Base-by-base conservation (phyloP, 2,113 vertebrate genomes). In the Lutjanus erythropterus region DNA sequence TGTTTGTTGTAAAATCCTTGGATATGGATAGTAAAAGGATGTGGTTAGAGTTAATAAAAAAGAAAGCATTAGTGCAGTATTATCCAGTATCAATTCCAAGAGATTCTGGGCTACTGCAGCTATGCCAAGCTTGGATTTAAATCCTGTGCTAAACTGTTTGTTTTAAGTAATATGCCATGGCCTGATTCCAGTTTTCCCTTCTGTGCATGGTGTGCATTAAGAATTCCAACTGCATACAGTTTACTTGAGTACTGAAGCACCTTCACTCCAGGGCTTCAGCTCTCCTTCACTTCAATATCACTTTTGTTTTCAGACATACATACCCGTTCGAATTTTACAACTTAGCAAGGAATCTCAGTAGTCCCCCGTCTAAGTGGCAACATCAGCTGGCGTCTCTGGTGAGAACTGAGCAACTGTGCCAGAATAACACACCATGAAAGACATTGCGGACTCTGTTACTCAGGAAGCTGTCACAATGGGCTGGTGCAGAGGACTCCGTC, bases 351-450 rank as follows among this genome's bases (percentile, higher is more conserved):
- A 81, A 50, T 84, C 85, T 81, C 83, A 27, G 65, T 21, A 23
- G 75, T 81, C 79, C 78, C 61, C 61, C 46, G 77, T 73, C 68
- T 78, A 67, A 74, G 52, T 64, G 71, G 71, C 65, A 78, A 60
- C 64, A 82, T 83, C 79, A 75, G 72, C 50, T 12, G 58, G 39
- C 21, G 80, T 80, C 79, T 85, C 69, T 71, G 55, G 77, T 58
- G 91, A 81, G 62, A 81, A 69, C 52, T 9, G 71, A 89, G 67
- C 55, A 72, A 79, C 47, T 83, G 68, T 80, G 86, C 77, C 86
- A 77, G 62, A 89, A 80, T 88, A 92, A 86, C 75, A 76, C 69
- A 83, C 70, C 80, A 71, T 88, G 86, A 87, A 86, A 87, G 84
- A 55, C 84, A 77, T 56, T 44, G 52, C 58, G 14, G 58, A 78